Evolutionary conservation across 2,113 vertebrate species (phyloP), one percentile per base, ranked within the genome.

Genomic region (Phyllopteryx taeniolatus): DNA sequence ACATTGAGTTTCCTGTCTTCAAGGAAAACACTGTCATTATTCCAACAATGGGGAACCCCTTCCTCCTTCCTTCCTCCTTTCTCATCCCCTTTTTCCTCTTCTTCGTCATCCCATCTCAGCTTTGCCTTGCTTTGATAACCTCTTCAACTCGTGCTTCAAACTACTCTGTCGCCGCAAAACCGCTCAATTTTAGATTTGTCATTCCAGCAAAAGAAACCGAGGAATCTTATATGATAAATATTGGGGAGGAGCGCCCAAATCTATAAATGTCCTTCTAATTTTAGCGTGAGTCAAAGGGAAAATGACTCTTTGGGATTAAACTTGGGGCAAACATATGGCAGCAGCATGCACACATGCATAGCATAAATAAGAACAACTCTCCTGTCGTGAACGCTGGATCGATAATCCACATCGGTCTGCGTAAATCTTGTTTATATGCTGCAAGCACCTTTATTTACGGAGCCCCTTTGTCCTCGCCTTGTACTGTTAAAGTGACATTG

Each of bases 341-440:
- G 47, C 74, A 54, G 53, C 68, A 22, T 15, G 62, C 68, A 46
- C 56, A 71, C 47, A 56, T 72, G 68, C 56, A 71, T 42, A 56
- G 68, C 56, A 74, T 33, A 71, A 68, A 72, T 78, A 73, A 73
- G 19, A 73, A 19, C 65, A 72, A 49, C 35, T 74, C 74, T 76
- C 68, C 67, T 72, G 80, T 70, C 70, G 67, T 72, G 77, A 83
- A 68, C 59, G 80, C 82, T 54, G 60, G 76, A 88, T 93, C 91
- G 67, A 93, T 93, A 85, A 78, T 63, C 66, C 71, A 71, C 67
- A 83, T 79, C 78, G 81, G 85, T 73, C 80, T 68, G 77, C 80
- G 88, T 93, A 93, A 93, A 93, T 92, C 92, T 88, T 86, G 72
- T 89, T 87, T 83, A 84, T 89, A 86, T 81, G 85, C 47, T 62